Percentiles rank a stretch among this genome's conserved stretches.
Conservation (phyloP, 92 coral and sea anemone genomes). For the Palythoa grandiflora region DNA sequence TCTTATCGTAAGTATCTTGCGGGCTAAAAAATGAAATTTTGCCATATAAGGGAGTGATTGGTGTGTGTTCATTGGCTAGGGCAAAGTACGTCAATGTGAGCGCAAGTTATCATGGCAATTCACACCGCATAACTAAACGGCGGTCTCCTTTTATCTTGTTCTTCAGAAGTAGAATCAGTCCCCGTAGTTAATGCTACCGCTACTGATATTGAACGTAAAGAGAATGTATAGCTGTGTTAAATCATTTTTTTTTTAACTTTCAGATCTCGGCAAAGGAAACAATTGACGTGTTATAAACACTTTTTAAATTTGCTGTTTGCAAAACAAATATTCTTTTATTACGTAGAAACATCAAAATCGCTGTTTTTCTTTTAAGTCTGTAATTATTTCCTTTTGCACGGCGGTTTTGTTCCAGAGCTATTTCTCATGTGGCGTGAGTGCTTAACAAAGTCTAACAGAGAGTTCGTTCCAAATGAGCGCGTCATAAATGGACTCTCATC, state of each 20-base stretch:
- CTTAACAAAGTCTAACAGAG: background rate
- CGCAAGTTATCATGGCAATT: background rate
- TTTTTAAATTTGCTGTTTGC: background rate
- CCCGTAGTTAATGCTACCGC: background rate
- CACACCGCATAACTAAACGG: constrained; percentile 40
- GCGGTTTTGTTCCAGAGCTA: background rate
- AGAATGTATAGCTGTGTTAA: background rate
- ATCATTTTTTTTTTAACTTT: background rate
- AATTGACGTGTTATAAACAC: background rate
- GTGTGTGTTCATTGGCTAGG: constrained; percentile 1
- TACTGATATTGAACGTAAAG: background rate
- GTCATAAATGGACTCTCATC: background rate
- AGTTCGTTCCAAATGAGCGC: background rate
- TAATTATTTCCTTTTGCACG: background rate
- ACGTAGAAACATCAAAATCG: background rate
- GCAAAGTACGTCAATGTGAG: constrained; percentile 6
- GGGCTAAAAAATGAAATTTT: background rate
- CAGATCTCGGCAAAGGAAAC: background rate
- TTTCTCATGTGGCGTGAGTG: background rate
- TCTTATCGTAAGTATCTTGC: background rate
- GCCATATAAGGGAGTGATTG: background rate
- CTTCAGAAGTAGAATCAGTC: background rate
- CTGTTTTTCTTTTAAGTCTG: background rate
- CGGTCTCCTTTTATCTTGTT: constrained; percentile 21
- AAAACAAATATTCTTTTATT: background rate